These are phyloP conservation scores for Catocala sponsa DNA, from an alignment of 2,888 invertebrate species.

Conservation along the genomic window DNA sequence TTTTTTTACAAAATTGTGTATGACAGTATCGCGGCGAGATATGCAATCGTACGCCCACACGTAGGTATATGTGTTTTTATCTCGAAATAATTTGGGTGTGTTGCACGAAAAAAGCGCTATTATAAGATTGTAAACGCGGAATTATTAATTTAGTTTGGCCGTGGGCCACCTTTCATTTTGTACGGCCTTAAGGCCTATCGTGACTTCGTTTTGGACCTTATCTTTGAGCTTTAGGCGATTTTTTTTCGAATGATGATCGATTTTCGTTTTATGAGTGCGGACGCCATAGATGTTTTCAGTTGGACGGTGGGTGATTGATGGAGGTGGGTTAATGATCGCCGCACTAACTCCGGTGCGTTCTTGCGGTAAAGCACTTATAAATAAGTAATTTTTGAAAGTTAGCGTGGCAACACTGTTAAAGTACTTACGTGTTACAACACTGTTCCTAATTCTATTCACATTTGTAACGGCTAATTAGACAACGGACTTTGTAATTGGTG, in stretches of 20 bases:
- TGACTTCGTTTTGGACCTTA: slow-evolving; percentile 59
- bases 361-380: slow-evolving; percentile 15
- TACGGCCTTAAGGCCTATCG: slow-evolving; percentile 60
- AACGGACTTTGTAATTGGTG: slow-evolving; percentile 49
- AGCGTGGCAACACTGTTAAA: too few species aligned
- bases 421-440: not conserved
- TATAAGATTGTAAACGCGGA: slow-evolving; percentile 60
- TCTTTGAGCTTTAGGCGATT: slow-evolving; percentile 48
- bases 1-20: slow-evolving; percentile 24
- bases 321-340: slow-evolving; percentile 28
- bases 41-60: slow-evolving; percentile 60
- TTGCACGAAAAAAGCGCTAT: slow-evolving; percentile 58
- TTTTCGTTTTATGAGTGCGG: slow-evolving; percentile 42
- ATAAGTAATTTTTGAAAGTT: slow-evolving; percentile 16
- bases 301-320: slow-evolving; percentile 48
- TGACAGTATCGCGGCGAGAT: slow-evolving; percentile 25
- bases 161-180: slow-evolving; percentile 57
- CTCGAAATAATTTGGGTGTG: slow-evolving; percentile 53
- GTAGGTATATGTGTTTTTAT: slow-evolving; percentile 51
- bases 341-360: slow-evolving; percentile 6
- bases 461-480: slow-evolving; percentile 47
- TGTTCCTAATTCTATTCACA: slow-evolving; percentile 26
- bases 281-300: slow-evolving; percentile 33
- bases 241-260: slow-evolving; percentile 33
- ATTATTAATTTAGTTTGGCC: slow-evolving; percentile 67